A percentile compares a stretch with the other conserved stretches of the same genome.
Evolutionary conservation across 2,113 vertebrate species (phyloP).

Genomic region (Pandion haliaetus): DNA sequence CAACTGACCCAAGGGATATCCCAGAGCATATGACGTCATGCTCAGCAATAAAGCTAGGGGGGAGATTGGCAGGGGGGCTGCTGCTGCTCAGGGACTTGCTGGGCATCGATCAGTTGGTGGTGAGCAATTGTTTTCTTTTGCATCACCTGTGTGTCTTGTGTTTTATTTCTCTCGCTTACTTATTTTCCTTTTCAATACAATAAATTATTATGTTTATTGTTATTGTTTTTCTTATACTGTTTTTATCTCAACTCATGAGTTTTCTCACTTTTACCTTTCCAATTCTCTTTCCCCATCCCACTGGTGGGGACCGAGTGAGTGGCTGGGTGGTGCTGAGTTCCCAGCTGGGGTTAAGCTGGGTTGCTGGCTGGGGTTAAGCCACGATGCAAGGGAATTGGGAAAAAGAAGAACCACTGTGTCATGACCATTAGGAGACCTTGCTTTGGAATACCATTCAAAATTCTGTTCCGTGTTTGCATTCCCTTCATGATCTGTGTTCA

Average conservation of each 20-base stretch:
- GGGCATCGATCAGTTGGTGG: accelerated
- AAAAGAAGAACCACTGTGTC: not conserved
- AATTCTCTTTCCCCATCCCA: not conserved
- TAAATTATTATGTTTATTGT: not conserved
- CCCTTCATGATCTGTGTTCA: not conserved
- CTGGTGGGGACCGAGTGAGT: not conserved
- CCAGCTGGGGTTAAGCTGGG: not conserved
- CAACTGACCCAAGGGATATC: not conserved
- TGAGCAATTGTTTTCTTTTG: not conserved
- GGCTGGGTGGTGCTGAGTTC: not conserved
- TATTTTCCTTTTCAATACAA: not conserved
- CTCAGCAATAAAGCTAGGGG: not conserved
- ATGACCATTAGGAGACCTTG: not conserved
- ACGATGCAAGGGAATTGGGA: not conserved
- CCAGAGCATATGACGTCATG: accelerated
- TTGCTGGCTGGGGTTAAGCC: not conserved
- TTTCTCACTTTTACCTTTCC: not conserved
- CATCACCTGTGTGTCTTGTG: not conserved
- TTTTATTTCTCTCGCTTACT: not conserved
- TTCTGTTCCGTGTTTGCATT: not conserved
- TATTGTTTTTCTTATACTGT: not conserved
- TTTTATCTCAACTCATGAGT: not conserved
- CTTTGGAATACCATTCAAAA: not conserved
- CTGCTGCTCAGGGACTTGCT: not conserved
- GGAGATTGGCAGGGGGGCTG: accelerated